These are phyloP conservation scores for Orthosia gracilis DNA, from an alignment of 2,888 invertebrate genomes.

Conservation along the genomic window DNA sequence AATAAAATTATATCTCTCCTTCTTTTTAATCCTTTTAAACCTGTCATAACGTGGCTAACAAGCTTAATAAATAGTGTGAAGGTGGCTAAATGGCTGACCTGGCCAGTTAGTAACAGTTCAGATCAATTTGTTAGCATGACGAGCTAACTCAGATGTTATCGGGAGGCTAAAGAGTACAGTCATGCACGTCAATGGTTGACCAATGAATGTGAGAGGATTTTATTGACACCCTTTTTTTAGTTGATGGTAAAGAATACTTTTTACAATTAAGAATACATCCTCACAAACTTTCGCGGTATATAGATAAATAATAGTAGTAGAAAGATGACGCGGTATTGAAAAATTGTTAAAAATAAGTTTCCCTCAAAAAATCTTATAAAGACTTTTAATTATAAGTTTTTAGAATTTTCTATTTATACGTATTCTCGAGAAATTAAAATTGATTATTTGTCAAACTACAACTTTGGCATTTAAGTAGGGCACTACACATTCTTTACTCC, in stretches of 20 bases:
- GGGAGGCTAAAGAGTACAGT: conserved; percentile 60
- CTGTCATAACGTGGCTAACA: conserved; percentile 54
- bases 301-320: too few species aligned
- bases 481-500: too few species aligned
- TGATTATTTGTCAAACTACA: too few species aligned
- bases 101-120: conserved; percentile 54
- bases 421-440: too few species aligned
- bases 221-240: neutral
- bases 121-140: conserved; percentile 80
- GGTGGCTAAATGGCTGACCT: conserved; percentile 50
- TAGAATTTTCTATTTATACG: too few species aligned
- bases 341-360: too few species aligned
- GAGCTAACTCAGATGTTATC: conserved; percentile 62
- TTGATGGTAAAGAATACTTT: neutral
- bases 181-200: conserved; percentile 66
- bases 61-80: conserved; percentile 42
- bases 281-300: too few species aligned
- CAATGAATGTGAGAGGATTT: conserved; percentile 10
- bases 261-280: too few species aligned
- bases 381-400: too few species aligned
- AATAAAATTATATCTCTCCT: neutral
- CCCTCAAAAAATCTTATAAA: too few species aligned
- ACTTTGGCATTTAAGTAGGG: too few species aligned
- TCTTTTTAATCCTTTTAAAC: conserved; percentile 18
- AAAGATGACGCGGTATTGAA: too few species aligned